A percentile compares a stretch with the other conserved stretches of the same genome.
Evolutionary conservation across 2,797 vertebrate species (phyloP).

Genomic region (Sitta carolinensis): DNA sequence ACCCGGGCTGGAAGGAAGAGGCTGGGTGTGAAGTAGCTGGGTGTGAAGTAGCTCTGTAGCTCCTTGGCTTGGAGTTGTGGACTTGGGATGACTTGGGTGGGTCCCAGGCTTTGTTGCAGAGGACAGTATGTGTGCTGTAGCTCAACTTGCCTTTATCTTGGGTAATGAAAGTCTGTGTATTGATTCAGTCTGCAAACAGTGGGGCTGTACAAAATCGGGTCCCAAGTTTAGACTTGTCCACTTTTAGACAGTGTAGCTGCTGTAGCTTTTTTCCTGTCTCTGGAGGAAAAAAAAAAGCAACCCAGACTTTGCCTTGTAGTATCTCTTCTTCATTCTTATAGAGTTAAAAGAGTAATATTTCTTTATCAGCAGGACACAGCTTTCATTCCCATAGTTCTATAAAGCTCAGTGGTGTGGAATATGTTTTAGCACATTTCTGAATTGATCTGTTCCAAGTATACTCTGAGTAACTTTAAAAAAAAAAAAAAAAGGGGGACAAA

Average conservation of each 20-base stretch:
- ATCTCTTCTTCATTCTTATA: neutral
- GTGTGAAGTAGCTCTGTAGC: neutral
- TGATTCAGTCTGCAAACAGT: neutral
- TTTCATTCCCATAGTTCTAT: neutral
- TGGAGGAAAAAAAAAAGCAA: neutral
- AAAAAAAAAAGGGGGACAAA: neutral
- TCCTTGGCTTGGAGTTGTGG: neutral
- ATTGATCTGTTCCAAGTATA: neutral
- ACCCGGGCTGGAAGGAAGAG: rapidly evolving
- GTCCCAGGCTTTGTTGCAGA: neutral
- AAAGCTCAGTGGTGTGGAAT: neutral
- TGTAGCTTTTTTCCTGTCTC: neutral
- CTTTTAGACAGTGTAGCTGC: neutral
- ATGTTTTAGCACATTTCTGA: neutral
- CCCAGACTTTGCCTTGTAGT: neutral
- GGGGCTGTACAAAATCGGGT: neutral
- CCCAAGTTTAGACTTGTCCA: neutral
- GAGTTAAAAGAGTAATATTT: neutral
- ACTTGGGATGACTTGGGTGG: neutral
- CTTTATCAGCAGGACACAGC: neutral
- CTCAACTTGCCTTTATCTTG: neutral
- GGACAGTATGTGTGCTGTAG: neutral
- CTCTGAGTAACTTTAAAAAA: neutral
- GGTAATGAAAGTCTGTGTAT: neutral
- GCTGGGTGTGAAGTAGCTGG: neutral